Percentiles rank a stretch among this genome's conserved stretches.
These are phyloP conservation scores for Moxostoma hubbsi DNA, from an alignment of 2,797 vertebrate species.

Conservation along the genomic window DNA sequence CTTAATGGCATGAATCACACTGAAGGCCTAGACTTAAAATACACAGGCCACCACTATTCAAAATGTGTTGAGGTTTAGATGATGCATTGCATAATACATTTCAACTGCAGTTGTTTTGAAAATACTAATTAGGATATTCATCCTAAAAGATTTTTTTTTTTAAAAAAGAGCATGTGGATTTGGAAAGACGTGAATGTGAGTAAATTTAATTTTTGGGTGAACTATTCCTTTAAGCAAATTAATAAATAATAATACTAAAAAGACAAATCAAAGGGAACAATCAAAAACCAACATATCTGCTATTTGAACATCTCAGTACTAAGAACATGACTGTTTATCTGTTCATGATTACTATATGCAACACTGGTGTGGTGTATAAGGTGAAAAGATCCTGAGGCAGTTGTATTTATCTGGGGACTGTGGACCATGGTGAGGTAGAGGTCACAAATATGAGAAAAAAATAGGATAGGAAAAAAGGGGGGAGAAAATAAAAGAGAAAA, in stretches of 20 bases:
- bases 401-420: conserved; percentile 19
- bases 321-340: not conserved
- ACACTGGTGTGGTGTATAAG: not conserved
- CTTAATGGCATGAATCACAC: no score
- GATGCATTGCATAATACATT: no score
- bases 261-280: not conserved
- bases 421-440: conserved; percentile 25
- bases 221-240: no score
- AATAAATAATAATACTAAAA: not conserved
- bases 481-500: not conserved
- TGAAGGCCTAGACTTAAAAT: no score
- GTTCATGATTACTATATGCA: not conserved
- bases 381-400: not conserved
- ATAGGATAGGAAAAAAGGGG: not conserved
- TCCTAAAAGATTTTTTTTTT: no score
- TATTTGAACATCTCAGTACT: not conserved
- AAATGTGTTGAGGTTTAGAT: no score
- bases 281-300: not conserved
- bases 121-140: no score
- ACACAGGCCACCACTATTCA: no score
- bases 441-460: conserved; percentile 22
- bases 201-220: no score
- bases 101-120: no score
- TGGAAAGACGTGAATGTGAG: no score
- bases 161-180: no score